These are phyloP conservation scores for Cromileptes altivelis DNA, from an alignment of 2,113 vertebrate genomes.

Conservation along the genomic window DNA sequence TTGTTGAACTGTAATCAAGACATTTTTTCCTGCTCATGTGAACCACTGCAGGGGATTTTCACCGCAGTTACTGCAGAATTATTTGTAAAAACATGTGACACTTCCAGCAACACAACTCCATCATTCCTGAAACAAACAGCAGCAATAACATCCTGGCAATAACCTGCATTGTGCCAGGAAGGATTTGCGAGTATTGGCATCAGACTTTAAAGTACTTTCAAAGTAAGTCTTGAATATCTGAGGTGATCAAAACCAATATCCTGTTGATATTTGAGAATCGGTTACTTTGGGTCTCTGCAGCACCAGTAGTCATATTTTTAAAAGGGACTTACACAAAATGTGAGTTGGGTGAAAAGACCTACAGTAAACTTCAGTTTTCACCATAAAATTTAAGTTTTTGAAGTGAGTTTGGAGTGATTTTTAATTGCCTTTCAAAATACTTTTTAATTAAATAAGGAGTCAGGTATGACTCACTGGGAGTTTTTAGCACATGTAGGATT, in stretches of 20 bases:
- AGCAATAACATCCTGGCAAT: conserved; percentile 11
- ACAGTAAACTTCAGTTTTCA: too few relatives aligned
- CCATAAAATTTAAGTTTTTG: too few relatives aligned
- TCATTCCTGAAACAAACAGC: background rate
- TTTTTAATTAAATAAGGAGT: background rate
- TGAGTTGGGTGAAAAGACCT: background rate
- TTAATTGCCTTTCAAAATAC: background rate
- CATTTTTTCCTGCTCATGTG: conserved; percentile 13
- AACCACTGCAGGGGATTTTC: background rate
- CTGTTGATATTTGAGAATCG: too few relatives aligned
- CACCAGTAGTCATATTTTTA: background rate
- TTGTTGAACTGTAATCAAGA: conserved; percentile 24
- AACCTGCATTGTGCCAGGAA: background rate
- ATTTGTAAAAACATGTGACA: background rate
- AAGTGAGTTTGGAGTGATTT: too few relatives aligned
- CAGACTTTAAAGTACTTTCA: background rate
- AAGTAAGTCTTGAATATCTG: too few relatives aligned
- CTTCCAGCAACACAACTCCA: background rate
- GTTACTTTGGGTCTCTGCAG: background rate
- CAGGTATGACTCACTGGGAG: background rate
- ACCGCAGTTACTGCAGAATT: too few relatives aligned
- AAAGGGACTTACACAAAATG: background rate
- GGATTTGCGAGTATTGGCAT: background rate
- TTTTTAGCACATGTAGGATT: background rate
- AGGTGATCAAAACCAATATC: background rate